Evolutionary conservation across 2,888 invertebrate species (phyloP).

Genomic region (Pollenia angustigena): DNA sequence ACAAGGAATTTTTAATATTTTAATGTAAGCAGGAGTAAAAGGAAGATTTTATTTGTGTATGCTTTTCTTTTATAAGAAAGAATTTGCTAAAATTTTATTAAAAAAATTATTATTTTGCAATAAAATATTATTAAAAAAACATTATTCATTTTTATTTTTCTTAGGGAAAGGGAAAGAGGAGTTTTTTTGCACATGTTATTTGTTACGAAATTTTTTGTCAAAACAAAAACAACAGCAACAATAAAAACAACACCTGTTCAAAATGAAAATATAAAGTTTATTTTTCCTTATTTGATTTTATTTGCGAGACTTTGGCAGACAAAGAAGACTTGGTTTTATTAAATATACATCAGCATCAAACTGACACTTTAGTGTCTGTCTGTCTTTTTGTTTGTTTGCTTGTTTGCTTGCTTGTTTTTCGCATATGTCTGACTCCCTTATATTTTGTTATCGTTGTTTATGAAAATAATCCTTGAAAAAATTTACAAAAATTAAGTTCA

Average conservation of each 20-base stretch:
- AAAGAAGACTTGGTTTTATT: constrained; percentile 63
- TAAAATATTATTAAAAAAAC: constrained; percentile 62
- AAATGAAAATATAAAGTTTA: constrained; percentile 28
- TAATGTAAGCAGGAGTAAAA: constrained; percentile 65
- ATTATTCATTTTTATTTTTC: constrained; percentile 47
- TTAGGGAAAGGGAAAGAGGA: not conserved
- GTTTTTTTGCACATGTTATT: constrained; percentile 4
- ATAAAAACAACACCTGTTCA: constrained; percentile 55
- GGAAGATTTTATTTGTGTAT: not conserved
- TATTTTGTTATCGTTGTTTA: not conserved
- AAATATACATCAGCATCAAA: constrained; percentile 61
- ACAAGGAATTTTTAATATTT: constrained; percentile 81
- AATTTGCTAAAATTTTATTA: constrained; percentile 30
- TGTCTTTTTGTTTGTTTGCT: not conserved
- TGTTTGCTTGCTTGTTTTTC: not conserved
- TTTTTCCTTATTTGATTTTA: constrained; percentile 31
- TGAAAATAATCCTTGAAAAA: not conserved
- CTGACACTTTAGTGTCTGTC: constrained; percentile 21
- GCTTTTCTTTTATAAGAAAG: constrained; percentile 49
- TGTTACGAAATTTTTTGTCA: constrained; percentile 12
- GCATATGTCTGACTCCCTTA: no score
- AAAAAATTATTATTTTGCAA: constrained; percentile 63
- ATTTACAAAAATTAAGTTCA: constrained; percentile 29
- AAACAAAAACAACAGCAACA: not conserved
- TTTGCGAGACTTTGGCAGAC: constrained; percentile 10